Percentiles rank a stretch among this genome's conserved stretches.
These are phyloP conservation scores for Colletes gigas DNA, from an alignment of 1,140 invertebrate genomes.

Conservation along the genomic window DNA sequence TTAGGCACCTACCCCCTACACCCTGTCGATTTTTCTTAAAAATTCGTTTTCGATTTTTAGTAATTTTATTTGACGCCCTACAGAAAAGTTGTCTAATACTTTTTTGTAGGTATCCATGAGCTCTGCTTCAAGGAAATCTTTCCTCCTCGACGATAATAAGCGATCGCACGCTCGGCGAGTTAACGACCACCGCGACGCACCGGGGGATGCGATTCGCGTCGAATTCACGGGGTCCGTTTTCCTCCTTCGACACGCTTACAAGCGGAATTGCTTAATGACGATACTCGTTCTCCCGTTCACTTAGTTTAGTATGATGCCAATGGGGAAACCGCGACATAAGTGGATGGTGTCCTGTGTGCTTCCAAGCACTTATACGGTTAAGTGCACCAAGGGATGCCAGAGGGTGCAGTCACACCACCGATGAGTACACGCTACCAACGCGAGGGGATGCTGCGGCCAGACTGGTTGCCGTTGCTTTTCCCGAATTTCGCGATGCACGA, in stretches of 20 bases:
- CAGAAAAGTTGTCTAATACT: no score
- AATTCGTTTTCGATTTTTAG: no score
- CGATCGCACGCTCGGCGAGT: slow-evolving; percentile 24
- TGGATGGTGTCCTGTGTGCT: slow-evolving; percentile 66
- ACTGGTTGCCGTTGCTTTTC: slow-evolving; percentile 22
- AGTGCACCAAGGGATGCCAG: slow-evolving; percentile 61
- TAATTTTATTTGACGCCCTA: no score
- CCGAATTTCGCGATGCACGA: slow-evolving; percentile 18
- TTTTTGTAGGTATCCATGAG: no score
- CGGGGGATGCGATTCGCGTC: slow-evolving; percentile 43
- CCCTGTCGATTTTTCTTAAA: no score
- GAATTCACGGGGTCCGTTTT: slow-evolving; percentile 56
- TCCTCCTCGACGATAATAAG: slow-evolving; percentile 33
- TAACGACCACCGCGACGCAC: slow-evolving; percentile 33
- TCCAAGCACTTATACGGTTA: slow-evolving; percentile 62
- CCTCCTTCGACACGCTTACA: slow-evolving; percentile 57
- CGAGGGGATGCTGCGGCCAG: slow-evolving; percentile 32
- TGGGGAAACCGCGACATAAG: slow-evolving; percentile 69
- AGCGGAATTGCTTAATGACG: slow-evolving; percentile 66
- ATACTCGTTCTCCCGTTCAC: slow-evolving; percentile 69
- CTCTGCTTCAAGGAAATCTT: neutral
- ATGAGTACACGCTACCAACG: slow-evolving; percentile 43
- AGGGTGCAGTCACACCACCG: slow-evolving; percentile 64
- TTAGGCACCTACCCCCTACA: no score
- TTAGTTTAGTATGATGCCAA: slow-evolving; percentile 70